Percentiles rank a stretch among this genome's conserved stretches.
Evolutionary conservation across 2,113 vertebrate species (phyloP).

Genomic region (Phodopus roborovskii): DNA sequence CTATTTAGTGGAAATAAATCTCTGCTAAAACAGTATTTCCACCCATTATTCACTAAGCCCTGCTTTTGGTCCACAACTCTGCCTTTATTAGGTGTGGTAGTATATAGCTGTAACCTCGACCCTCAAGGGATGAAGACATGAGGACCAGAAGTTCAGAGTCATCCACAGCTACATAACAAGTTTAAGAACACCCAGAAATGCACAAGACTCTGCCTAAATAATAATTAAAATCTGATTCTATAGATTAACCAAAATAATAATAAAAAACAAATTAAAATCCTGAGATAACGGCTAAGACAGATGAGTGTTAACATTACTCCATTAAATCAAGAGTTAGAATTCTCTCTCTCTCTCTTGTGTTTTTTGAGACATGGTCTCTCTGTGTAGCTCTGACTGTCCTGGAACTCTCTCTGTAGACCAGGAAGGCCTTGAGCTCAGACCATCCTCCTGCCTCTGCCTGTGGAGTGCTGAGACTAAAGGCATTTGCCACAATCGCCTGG

Average conservation of each 20-base stretch:
- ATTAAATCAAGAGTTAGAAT: not conserved
- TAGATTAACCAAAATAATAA: constrained; percentile 35
- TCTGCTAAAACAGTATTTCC: constrained; percentile 11
- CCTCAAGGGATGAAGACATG: too few relatives aligned
- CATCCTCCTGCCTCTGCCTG: not conserved
- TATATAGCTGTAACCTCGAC: not conserved
- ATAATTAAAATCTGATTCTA: constrained; percentile 33
- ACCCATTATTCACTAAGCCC: not conserved
- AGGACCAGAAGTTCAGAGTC: not conserved
- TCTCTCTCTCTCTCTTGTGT: not conserved
- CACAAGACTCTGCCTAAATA: not conserved
- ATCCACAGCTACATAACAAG: too few relatives aligned
- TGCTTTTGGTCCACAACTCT: not conserved
- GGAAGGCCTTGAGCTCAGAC: not conserved
- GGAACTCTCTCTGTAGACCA: not conserved
- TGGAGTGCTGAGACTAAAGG: not conserved
- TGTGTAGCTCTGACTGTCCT: not conserved
- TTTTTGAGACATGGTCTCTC: not conserved
- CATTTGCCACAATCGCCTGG: not conserved
- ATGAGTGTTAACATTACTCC: not conserved
- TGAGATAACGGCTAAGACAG: constrained; percentile 33
- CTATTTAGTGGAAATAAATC: not conserved
- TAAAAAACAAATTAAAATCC: constrained; percentile 45
- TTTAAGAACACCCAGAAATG: not conserved
- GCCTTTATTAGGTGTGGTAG: not conserved